Conservation (phyloP, 2,888 invertebrate genomes). For the Rhingia rostrata region DNA sequence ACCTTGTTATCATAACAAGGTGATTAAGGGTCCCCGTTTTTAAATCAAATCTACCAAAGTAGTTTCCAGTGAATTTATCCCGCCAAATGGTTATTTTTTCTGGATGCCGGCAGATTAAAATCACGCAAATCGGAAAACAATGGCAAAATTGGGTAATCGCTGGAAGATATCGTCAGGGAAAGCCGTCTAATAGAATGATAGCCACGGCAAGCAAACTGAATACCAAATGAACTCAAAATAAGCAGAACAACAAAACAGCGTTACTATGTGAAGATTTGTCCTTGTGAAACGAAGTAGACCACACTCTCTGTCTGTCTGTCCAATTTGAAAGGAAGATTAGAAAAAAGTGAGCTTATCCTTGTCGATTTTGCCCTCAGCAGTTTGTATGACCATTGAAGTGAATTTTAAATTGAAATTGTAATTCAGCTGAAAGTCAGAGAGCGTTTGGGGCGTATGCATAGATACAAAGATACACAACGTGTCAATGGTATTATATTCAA, state of each 20-base stretch:
- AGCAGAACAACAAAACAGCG: slow-evolving; percentile 15
- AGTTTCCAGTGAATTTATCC: slow-evolving; percentile 31
- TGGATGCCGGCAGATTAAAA: slow-evolving; percentile 14
- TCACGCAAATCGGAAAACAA: slow-evolving; percentile 1
- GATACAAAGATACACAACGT: not conserved
- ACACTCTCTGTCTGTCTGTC: not conserved
- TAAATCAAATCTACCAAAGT: not conserved
- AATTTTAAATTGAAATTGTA: slow-evolving; percentile 26
- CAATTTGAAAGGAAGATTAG: slow-evolving; percentile 17
- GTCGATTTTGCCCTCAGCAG: not conserved
- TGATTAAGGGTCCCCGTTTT: not conserved
- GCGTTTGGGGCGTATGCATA: not conserved
- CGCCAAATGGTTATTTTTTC: slow-evolving; percentile 20
- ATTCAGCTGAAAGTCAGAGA: not conserved
- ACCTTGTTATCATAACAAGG: slow-evolving; percentile 7
- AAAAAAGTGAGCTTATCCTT: slow-evolving; percentile 1
- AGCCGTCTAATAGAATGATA: slow-evolving; percentile 10
- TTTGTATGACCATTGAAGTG: slow-evolving; percentile 13
- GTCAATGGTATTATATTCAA: not conserved
- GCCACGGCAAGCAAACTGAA: slow-evolving; percentile 19
- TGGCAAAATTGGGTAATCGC: slow-evolving; percentile 14
- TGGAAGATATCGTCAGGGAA: slow-evolving; percentile 6
- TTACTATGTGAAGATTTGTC: slow-evolving; percentile 12
- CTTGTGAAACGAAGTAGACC: not conserved
- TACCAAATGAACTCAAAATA: slow-evolving; percentile 17